These are phyloP conservation scores for Rhingia rostrata DNA, from an alignment of 2,888 invertebrate species.

Conservation along the genomic window DNA sequence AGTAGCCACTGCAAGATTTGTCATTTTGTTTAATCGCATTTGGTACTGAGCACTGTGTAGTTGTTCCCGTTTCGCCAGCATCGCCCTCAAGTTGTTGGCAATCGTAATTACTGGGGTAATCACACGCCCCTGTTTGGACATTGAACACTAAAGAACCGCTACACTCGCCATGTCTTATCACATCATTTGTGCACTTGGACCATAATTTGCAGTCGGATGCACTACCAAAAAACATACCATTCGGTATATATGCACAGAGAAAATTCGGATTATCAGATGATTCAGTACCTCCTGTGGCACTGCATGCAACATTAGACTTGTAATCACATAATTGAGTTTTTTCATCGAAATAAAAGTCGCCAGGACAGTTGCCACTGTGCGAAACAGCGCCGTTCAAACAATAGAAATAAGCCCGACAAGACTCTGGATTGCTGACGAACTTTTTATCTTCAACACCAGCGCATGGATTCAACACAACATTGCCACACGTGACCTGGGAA, in stretches of 20 bases:
- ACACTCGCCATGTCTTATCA: slow-evolving; percentile 63
- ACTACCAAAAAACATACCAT: slow-evolving; percentile 75
- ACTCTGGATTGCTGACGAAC: slow-evolving; percentile 69
- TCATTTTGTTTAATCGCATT: slow-evolving; percentile 30
- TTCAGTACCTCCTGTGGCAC: background rate
- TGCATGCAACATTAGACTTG: slow-evolving; percentile 61
- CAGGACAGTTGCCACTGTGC: slow-evolving; percentile 69
- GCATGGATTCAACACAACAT: slow-evolving; percentile 58
- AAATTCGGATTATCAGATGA: background rate
- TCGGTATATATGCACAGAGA: slow-evolving; percentile 72
- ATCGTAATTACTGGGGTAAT: slow-evolving; percentile 49
- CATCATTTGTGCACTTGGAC: slow-evolving; percentile 73
- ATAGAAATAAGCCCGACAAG: slow-evolving; percentile 76
- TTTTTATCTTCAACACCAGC: slow-evolving; percentile 44
- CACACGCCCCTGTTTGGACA: slow-evolving; percentile 64
- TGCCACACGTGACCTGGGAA: slow-evolving; percentile 68
- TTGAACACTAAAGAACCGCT: slow-evolving; percentile 57
- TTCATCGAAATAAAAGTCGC: slow-evolving; percentile 75
- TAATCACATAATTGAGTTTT: slow-evolving; percentile 69
- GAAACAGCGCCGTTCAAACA: slow-evolving; percentile 69
- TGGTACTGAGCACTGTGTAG: slow-evolving; percentile 18
- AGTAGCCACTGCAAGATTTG: slow-evolving; percentile 75
- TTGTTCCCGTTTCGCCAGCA: slow-evolving; percentile 1
- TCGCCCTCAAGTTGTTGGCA: slow-evolving; percentile 71
- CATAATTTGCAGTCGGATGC: slow-evolving; percentile 73